A percentile compares a stretch with the other conserved stretches of the same genome.
Evolutionary conservation across 2,797 vertebrate genomes (phyloP).

Genomic region (Sebastes vulpes): DNA sequence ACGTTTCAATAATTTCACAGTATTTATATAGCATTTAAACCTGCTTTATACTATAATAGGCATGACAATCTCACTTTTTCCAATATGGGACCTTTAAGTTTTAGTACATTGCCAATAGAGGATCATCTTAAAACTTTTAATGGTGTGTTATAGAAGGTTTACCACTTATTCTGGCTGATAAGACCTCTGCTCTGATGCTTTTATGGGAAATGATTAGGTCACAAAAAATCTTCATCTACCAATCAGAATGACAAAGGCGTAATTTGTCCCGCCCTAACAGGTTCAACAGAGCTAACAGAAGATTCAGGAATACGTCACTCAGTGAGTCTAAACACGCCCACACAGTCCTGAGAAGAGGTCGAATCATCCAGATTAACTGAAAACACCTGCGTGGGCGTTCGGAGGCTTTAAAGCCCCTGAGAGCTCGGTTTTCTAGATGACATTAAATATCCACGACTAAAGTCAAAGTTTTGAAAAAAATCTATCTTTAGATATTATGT

Average conservation of each 20-base stretch:
- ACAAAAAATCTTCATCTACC: background rate
- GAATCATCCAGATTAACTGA: no score
- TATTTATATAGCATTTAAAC: no score
- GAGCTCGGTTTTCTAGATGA: no score
- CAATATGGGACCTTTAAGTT: background rate
- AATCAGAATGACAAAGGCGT: background rate
- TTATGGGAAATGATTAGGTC: background rate
- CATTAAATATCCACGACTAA: background rate
- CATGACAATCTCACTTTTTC: no score
- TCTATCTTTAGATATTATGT: background rate
- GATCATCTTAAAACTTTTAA: background rate
- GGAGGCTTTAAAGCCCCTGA: background rate
- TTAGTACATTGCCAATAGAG: background rate
- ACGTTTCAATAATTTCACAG: no score
- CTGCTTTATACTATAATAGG: no score
- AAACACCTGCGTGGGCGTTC: no score
- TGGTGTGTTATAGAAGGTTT: background rate
- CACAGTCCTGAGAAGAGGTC: no score
- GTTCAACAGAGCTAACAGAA: background rate
- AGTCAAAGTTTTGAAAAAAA: background rate
- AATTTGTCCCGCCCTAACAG: background rate
- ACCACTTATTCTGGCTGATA: background rate
- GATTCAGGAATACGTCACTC: background rate
- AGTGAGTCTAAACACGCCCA: no score
- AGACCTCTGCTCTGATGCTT: background rate